phyloP scores from a whole-genome alignment of 2,797 vertebrate genomes.

The Babyrousa celebensis region DNA sequence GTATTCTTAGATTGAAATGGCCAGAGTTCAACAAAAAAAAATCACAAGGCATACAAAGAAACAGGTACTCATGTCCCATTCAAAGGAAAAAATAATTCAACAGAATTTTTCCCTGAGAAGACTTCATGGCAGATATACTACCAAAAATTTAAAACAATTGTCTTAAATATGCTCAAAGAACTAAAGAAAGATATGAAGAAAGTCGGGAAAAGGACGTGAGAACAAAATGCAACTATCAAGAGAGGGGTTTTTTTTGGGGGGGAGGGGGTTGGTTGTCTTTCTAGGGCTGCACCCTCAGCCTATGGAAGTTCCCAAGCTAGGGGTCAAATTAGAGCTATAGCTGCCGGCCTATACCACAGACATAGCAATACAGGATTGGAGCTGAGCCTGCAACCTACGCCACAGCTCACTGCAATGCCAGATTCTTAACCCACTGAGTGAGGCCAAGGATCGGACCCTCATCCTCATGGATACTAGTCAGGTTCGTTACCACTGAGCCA shows the following conservation, averaged over 20 bases:
- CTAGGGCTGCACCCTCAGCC: no score
- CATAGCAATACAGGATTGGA: no score
- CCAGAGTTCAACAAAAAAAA: not conserved
- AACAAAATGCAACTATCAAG: not conserved
- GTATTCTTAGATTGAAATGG: not conserved
- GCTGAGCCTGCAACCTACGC: no score
- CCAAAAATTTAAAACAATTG: not conserved
- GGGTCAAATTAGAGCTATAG: no score
- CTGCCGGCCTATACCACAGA: no score
- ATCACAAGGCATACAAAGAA: not conserved
- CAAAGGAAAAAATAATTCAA: not conserved
- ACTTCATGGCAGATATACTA: not conserved
- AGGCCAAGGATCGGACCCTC: no score
- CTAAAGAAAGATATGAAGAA: not conserved
- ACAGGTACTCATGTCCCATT: not conserved
- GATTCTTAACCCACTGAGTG: no score
- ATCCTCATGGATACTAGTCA: no score
- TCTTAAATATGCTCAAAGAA: not conserved
- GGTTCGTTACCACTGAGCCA: no score
- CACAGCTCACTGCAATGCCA: no score
- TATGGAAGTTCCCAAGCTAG: no score
- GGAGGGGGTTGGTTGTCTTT: no score
- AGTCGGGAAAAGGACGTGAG: not conserved
- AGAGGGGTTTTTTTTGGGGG: not conserved
- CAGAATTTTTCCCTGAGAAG: not conserved